Evolutionary conservation across 2,113 vertebrate genomes (phyloP).

Genomic region (Brachyhypopomus occidentalis): DNA sequence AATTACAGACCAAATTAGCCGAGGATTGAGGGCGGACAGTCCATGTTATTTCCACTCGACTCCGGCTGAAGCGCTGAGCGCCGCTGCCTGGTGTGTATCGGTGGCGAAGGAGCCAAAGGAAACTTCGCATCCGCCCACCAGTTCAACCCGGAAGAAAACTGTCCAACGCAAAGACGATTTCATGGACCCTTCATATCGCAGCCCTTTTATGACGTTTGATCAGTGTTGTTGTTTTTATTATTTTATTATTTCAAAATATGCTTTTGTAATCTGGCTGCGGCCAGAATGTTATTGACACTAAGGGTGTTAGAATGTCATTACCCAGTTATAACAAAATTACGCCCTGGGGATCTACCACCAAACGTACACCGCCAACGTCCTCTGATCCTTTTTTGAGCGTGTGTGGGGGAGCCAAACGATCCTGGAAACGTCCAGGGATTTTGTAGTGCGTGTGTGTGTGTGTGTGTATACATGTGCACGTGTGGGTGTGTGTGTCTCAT

Average conservation of each 20-base stretch:
- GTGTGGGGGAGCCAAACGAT: too few relatives aligned
- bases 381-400: too few relatives aligned
- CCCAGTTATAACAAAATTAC: too few relatives aligned
- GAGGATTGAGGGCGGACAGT: background rate
- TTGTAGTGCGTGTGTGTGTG: too few relatives aligned
- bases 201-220: background rate
- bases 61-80: conserved; percentile 42
- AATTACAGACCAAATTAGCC: conserved; percentile 16
- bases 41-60: conserved; percentile 21
- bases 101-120: conserved; percentile 55
- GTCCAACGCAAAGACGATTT: background rate
- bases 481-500: too few relatives aligned
- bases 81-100: conserved; percentile 42
- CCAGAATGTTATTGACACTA: too few relatives aligned
- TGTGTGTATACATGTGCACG: too few relatives aligned
- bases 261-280: too few relatives aligned
- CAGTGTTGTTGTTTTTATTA: background rate
- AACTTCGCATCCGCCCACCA: conserved; percentile 67
- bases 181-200: conserved; percentile 21
- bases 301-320: too few relatives aligned
- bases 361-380: too few relatives aligned
- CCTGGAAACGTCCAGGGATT: too few relatives aligned
- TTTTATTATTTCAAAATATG: background rate
- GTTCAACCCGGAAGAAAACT: conserved; percentile 75
- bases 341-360: too few relatives aligned